These are phyloP conservation scores for Centropus unirufus DNA, from an alignment of 2,113 vertebrate species.

Conservation along the genomic window DNA sequence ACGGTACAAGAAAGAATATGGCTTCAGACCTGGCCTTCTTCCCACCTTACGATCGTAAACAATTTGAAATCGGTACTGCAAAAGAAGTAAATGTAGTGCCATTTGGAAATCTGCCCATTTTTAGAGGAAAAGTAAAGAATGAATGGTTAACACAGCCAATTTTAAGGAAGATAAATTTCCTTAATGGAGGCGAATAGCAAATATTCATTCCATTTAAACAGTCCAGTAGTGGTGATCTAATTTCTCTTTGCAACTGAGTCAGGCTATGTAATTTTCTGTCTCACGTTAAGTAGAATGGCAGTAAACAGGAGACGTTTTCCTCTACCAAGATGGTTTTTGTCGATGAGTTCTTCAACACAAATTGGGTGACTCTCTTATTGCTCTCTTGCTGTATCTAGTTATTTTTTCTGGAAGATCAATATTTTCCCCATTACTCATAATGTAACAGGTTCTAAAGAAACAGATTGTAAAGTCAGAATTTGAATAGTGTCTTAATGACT, in stretches of 20 bases:
- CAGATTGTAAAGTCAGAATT: neutral
- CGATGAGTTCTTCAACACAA: neutral
- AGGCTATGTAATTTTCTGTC: neutral
- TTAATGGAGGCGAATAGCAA: neutral
- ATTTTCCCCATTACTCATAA: neutral
- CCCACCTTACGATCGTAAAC: neutral
- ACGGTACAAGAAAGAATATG: neutral
- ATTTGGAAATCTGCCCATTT: neutral
- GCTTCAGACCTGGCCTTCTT: neutral
- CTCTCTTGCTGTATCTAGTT: neutral
- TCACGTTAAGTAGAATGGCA: neutral
- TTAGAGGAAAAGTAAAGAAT: neutral
- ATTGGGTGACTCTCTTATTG: neutral
- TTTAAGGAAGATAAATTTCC: slow-evolving; percentile 19
- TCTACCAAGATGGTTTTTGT: neutral
- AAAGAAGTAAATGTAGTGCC: neutral
- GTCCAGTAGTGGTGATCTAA: neutral
- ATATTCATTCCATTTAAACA: neutral
- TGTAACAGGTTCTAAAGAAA: neutral
- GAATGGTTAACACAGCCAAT: neutral
- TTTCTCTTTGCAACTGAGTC: neutral
- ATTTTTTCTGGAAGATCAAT: neutral
- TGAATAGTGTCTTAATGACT: neutral
- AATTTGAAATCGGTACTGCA: neutral
- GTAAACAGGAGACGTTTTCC: neutral